Base-by-base conservation (phyloP, 1,140 invertebrate species). In the Argopecten irradians region DNA sequence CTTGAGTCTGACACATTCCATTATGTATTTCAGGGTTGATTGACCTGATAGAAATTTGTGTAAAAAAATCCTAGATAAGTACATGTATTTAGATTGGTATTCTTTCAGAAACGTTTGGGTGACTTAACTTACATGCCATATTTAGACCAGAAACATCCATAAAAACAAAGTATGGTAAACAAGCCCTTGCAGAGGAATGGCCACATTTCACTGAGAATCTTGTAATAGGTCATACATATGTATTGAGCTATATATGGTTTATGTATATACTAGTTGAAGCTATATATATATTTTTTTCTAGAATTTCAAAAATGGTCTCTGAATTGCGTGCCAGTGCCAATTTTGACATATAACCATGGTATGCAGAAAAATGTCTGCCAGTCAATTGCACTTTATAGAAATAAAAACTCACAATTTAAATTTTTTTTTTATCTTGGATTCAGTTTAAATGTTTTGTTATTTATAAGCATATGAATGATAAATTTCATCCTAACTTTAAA, bases 151-250 rank as follows among this genome's bases (percentile, higher is more conserved):
- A 71, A 71, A 28, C 16, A 7, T n/a, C 28, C 55, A 71, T 71
- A 11, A n/a, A 46, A 71, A 71, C n/a, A 71, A 71, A 71, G 55
- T 71, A 11, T 28, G 28, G 55, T n/a, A 28, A 71, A n/a, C 22
- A n/a, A 28, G 1, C n/a, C n/a, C 22, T 28, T n/a, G 5, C 55
- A 71, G n/a, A 71, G 55, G 55, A 71, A 71, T 71, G 1, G 22
- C n/a, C 22, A 71, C 16, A 71, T n/a, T 71, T 71, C 7, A 71
- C n/a, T 22, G n/a, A 71, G 5, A 71, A 28, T 5, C n/a, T 3
- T 28, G n/a, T 71, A 71, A 71, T 71, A 71, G 55, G 55, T 71
- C 55, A 71, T 71, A 71, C 55, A 71, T 71, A 71, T 71, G 55
- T 71, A 71, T 71, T 28, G 55, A 71, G 55, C 16, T 28, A 5